Percentiles rank a stretch among this genome's conserved stretches.
Evolutionary conservation across 2,797 vertebrate genomes (phyloP).

Genomic region (Premnoplex brunnescens): DNA sequence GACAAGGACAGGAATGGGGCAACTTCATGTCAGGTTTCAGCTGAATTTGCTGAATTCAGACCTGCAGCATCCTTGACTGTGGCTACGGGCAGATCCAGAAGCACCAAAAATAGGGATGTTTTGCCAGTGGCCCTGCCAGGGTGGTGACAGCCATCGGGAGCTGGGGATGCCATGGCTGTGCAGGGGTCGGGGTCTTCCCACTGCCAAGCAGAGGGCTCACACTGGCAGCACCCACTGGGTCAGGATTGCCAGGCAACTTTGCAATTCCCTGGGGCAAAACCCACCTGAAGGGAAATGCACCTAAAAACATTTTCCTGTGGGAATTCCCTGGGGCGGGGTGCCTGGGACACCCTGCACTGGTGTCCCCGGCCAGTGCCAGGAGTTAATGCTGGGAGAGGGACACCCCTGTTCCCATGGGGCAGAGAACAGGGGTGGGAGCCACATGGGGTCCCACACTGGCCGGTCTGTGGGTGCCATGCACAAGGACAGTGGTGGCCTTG

Average conservation of each 20-base stretch:
- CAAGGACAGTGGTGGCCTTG: background rate
- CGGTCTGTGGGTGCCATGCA: accelerated
- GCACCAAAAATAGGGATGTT: accelerated
- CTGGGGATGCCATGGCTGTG: background rate
- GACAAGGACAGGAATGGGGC: background rate
- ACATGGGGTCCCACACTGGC: accelerated
- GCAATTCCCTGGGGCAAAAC: background rate
- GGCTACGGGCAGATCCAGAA: accelerated
- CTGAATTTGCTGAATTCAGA: background rate
- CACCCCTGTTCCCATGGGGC: accelerated
- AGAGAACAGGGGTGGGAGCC: accelerated
- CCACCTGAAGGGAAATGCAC: background rate
- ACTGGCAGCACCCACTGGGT: accelerated
- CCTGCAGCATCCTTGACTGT: background rate
- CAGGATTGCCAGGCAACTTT: background rate
- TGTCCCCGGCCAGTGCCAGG: accelerated
- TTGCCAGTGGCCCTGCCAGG: background rate
- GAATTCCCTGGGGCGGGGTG: background rate
- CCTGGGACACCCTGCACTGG: no score
- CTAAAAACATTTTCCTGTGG: accelerated
- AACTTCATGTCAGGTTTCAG: accelerated
- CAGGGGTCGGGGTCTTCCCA: no score
- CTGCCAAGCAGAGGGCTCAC: background rate
- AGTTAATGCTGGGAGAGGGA: background rate
- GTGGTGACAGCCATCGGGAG: background rate